These are phyloP conservation scores for Blomia tropicalis DNA, from an alignment of 2,888 invertebrate species.

Conservation along the genomic window DNA sequence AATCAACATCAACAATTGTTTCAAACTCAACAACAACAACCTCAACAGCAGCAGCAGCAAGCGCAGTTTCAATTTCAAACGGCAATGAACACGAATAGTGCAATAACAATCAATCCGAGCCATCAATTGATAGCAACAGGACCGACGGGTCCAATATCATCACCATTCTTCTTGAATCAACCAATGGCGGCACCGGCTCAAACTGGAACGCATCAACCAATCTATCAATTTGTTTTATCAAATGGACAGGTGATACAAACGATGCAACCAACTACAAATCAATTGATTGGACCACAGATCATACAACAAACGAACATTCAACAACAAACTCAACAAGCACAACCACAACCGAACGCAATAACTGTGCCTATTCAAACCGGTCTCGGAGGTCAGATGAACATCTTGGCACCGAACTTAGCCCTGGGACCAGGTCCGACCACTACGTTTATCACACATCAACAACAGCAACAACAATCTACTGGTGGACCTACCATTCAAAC, in stretches of 20 bases:
- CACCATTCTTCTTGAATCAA: background rate
- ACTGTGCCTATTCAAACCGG: constrained; percentile 12
- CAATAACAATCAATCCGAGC: background rate
- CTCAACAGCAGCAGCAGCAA: constrained; percentile 21
- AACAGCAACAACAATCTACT: no score
- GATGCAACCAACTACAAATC: background rate
- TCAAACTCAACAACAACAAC: constrained; percentile 4
- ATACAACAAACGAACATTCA: background rate
- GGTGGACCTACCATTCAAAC: background rate
- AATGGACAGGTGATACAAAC: constrained; percentile 58
- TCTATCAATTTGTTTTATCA: constrained; percentile 52
- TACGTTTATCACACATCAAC: constrained; percentile 4
- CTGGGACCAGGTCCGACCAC: background rate
- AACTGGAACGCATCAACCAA: constrained; percentile 34
- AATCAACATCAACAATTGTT: constrained; percentile 26
- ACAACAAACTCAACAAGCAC: background rate
- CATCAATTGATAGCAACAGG: background rate
- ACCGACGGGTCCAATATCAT: background rate
- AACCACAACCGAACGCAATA: constrained; percentile 16
- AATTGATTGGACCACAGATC: background rate
- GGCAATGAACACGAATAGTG: background rate
- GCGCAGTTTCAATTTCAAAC: constrained; percentile 17
- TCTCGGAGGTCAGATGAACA: background rate
- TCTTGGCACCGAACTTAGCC: background rate
- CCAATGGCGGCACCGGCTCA: background rate